phyloP scores from a whole-genome alignment of 2,113 vertebrate genomes.

The Steatornis caripensis region DNA sequence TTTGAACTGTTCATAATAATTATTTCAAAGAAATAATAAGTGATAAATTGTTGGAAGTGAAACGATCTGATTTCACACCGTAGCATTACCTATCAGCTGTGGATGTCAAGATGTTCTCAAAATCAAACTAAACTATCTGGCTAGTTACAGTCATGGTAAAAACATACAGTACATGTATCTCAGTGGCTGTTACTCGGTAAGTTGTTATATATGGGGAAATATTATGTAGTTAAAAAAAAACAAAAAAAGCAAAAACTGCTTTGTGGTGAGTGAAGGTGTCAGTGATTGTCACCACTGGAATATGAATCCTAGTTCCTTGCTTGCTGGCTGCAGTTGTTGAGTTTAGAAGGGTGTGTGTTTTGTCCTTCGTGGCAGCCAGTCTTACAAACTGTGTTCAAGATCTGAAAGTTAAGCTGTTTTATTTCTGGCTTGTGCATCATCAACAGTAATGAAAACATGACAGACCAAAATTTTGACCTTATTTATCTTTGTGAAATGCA shows the following conservation, averaged over 20 bases:
- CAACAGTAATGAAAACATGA: slow-evolving; percentile 15
- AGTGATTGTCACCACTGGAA: background rate
- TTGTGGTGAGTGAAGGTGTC: background rate
- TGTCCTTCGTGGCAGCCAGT: slow-evolving; percentile 39
- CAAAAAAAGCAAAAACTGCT: background rate
- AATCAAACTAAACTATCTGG: background rate
- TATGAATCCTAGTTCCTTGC: background rate
- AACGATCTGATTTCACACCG: background rate
- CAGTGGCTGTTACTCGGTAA: background rate
- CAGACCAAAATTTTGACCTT: slow-evolving; percentile 20
- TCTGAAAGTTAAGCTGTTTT: slow-evolving; percentile 51
- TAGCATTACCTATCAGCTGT: background rate
- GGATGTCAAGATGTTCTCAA: background rate
- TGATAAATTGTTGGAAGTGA: background rate
- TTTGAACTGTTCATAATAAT: background rate
- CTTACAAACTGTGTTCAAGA: background rate
- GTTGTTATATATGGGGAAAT: background rate
- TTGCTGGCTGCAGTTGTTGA: background rate
- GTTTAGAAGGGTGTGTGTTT: background rate
- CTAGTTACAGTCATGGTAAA: background rate
- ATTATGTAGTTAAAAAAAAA: background rate
- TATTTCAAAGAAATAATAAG: background rate
- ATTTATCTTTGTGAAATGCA: background rate
- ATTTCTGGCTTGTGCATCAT: slow-evolving; percentile 50
- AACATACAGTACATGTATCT: background rate